Evolutionary conservation across 2,888 invertebrate genomes (phyloP).

Genomic region (Tipula vernalis): DNA sequence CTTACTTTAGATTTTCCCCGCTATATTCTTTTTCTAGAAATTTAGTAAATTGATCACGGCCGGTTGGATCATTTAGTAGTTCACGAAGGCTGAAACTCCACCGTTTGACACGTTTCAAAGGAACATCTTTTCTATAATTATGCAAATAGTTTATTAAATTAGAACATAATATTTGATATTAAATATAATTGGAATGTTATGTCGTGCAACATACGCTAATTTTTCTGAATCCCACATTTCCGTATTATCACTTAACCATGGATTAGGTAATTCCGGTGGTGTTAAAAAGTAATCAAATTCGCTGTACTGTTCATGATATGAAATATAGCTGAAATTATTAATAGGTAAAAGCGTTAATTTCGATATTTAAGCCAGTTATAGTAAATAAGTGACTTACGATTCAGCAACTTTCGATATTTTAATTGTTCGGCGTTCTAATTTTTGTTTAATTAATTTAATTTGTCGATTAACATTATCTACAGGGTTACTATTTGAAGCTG

Average conservation of each 20-base stretch:
- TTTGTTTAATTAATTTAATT: slow-evolving; percentile 58
- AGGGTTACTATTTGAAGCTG: slow-evolving; percentile 34
- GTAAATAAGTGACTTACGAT: slow-evolving; percentile 50
- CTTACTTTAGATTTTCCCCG: slow-evolving; percentile 93
- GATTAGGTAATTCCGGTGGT: slow-evolving; percentile 87
- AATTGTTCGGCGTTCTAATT: slow-evolving; percentile 76
- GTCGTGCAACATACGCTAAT: slow-evolving; percentile 48
- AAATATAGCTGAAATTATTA: slow-evolving; percentile 51
- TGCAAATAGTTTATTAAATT: slow-evolving; percentile 7
- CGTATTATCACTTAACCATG: slow-evolving; percentile 90
- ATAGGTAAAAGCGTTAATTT: not conserved
- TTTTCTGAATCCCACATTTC: slow-evolving; percentile 98
- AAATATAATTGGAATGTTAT: not conserved
- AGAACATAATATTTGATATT: too few relatives aligned
- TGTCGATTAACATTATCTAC: slow-evolving; percentile 43
- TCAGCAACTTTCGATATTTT: slow-evolving; percentile 90
- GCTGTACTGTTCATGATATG: slow-evolving; percentile 88
- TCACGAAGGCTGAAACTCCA: slow-evolving; percentile 98
- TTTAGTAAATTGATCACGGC: slow-evolving; percentile 87
- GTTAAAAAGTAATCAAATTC: slow-evolving; percentile 95
- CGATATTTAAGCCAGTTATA: not conserved
- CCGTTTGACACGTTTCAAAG: slow-evolving; percentile 81
- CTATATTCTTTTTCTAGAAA: slow-evolving; percentile 98
- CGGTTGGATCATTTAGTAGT: slow-evolving; percentile 85
- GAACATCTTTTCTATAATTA: slow-evolving; percentile 70